Conservation (phyloP, 2,888 invertebrate species). For the Merodon equestris region DNA sequence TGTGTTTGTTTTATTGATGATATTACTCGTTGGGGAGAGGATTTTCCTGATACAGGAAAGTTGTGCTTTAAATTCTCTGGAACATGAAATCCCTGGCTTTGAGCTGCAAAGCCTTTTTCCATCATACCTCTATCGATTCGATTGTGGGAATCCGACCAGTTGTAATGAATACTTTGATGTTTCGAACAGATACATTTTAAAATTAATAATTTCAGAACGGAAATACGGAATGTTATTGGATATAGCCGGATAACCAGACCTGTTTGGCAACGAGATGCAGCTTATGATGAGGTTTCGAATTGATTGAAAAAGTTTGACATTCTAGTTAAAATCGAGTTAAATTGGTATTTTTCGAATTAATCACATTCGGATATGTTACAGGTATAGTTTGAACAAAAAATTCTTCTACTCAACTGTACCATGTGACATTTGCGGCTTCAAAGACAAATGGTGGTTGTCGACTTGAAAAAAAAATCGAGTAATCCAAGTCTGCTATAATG, state of each 20-base stretch:
- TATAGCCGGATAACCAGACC: neutral
- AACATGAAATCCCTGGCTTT: slow-evolving; percentile 10
- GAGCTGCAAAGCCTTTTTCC: neutral
- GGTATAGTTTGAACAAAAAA: too few relatives aligned
- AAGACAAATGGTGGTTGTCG: too few relatives aligned
- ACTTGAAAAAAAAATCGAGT: too few relatives aligned
- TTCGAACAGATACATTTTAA: slow-evolving; percentile 1
- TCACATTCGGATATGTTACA: too few relatives aligned
- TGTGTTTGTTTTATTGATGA: slow-evolving; percentile 23
- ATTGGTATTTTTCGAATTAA: too few relatives aligned
- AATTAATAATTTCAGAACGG: neutral
- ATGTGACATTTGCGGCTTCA: too few relatives aligned
- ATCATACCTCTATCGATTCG: neutral
- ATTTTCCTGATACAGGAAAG: slow-evolving; percentile 1
- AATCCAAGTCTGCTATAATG: too few relatives aligned
- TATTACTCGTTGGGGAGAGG: neutral
- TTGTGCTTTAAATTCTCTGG: slow-evolving; percentile 13
- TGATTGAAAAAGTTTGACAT: too few relatives aligned
- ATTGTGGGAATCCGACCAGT: neutral
- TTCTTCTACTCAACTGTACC: too few relatives aligned
- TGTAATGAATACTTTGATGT: neutral
- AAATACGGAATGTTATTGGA: neutral
- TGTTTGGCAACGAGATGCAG: too few relatives aligned
- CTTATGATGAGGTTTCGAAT: too few relatives aligned
- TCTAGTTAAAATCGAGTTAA: too few relatives aligned